phyloP scores from a whole-genome alignment of 2,797 vertebrate genomes.

The Remorina albescens region DNA sequence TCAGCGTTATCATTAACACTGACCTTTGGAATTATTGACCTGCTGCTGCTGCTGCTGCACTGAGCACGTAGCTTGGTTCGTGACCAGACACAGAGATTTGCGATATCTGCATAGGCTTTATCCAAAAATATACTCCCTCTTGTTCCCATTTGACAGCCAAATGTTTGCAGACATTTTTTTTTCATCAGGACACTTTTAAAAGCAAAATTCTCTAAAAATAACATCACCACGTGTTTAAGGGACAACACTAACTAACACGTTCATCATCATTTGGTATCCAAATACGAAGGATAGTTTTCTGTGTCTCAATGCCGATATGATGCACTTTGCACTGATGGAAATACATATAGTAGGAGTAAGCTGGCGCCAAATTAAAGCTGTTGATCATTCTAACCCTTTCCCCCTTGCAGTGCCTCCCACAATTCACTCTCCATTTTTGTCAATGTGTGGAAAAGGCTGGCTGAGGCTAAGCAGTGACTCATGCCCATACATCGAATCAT shows the following conservation, averaged over 20 bases:
- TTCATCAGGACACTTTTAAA: conserved; percentile 13
- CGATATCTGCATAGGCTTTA: background rate
- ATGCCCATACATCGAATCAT: conserved; percentile 69
- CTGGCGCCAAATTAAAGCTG: conserved; percentile 65
- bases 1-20: background rate
- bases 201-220: conserved; percentile 15
- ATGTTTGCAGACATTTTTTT: conserved; percentile 22
- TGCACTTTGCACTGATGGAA: conserved; percentile 57
- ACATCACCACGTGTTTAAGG: conserved; percentile 23
- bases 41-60: conserved; percentile 18
- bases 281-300: conserved; percentile 37
- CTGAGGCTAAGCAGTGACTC: conserved; percentile 81
- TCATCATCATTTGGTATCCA: conserved; percentile 34
- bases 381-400: conserved; percentile 63
- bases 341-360: conserved; percentile 56
- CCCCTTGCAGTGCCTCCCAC: conserved; percentile 77
- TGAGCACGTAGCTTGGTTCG: conserved; percentile 12
- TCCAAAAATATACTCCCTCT: conserved; percentile 18
- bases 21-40: conserved; percentile 36
- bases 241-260: conserved; percentile 26
- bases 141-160: conserved; percentile 14
- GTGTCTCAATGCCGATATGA: conserved; percentile 35
- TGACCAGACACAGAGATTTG: conserved; percentile 16
- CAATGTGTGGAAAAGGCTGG: conserved; percentile 79
- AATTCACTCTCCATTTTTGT: conserved; percentile 73